Evolutionary conservation across 2,113 vertebrate genomes (phyloP), one percentile per base, ranked within the genome.

Genomic region (Lophius piscatorius): DNA sequence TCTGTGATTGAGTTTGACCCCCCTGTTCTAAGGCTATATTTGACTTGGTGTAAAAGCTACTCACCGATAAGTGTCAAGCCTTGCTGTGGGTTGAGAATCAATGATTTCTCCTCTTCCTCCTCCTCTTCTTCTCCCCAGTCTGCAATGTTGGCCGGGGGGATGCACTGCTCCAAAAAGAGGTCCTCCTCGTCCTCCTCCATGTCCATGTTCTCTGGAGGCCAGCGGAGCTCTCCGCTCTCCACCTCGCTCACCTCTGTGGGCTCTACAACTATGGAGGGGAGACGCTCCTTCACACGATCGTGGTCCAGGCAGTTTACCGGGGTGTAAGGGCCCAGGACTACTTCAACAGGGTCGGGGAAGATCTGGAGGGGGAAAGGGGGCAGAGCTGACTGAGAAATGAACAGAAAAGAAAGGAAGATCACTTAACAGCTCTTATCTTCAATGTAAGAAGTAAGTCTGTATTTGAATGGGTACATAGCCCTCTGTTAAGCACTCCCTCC

Each of bases 211-310:
- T 92, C 89, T 0, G 93, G 92, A 11, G 93, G 93, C 93, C 93
- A 93, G 31, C 93, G 91, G 31, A 93, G 82, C 83, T 93, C 93
- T 0, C 93, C 92, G 1, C 93, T 94, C 83, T 94, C 93, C 69
- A 93, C 92, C 66, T 93, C 92, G 16, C 83, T 92, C 56, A 92
- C 20, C 21, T 92, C 92, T 0, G 90, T 93, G 31, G 91, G 91
- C 4, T 94, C 93, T 71, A 94, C 92, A 18, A 94, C 91, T 0
- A 94, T 94, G 62, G 93, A 94, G 3, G 93, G 93, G 2, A 93
- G 78, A 4, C 92, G 90, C 66, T 91, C 90, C 63, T 90, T 92
- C 49, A 64, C 78, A 0, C 59, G 87, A 14, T 74, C 46, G 10
- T 75, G 81, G n/a, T 68, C 68, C 31, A 78, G 54, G 13, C 69